A percentile compares a stretch with the other conserved stretches of the same genome.
Conservation (phyloP, 2,797 vertebrate genomes). For the Scarus forsteni region DNA sequence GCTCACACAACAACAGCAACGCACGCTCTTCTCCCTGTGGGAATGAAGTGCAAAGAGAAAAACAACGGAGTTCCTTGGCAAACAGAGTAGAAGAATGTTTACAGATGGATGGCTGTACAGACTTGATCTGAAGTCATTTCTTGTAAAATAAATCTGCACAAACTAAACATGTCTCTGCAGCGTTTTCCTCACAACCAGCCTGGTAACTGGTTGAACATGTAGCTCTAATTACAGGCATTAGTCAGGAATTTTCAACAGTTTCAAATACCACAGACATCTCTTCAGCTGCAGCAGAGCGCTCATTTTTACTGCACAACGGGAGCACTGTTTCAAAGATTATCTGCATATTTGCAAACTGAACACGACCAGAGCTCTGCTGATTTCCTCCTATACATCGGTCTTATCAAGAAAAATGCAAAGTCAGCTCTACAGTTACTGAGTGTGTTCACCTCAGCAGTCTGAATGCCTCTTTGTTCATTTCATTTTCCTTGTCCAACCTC, state of each 20-base stretch:
- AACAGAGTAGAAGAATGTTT: neutral
- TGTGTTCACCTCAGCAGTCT: neutral
- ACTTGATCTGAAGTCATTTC: neutral
- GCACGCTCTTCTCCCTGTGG: neutral
- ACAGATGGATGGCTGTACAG: too few species aligned
- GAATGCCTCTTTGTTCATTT: neutral
- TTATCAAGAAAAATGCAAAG: constrained; percentile 47
- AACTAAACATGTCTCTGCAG: neutral
- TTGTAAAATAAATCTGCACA: neutral
- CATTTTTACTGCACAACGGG: constrained; percentile 5
- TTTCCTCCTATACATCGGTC: constrained; percentile 10
- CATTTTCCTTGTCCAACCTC: too few species aligned
- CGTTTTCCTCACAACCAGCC: neutral
- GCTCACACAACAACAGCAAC: constrained; percentile 3
- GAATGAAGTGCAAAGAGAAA: constrained; percentile 19
- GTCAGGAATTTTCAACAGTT: constrained; percentile 34
- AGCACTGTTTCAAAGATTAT: constrained; percentile 13
- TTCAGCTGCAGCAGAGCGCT: neutral
- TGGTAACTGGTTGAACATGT: neutral
- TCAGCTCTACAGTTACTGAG: neutral
- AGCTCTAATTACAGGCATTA: constrained; percentile 44
- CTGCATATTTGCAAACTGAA: constrained; percentile 24
- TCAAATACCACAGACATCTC: neutral
- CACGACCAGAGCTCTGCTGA: neutral
- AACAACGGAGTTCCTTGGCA: neutral